These are phyloP conservation scores for Timema cristinae DNA, from an alignment of 2,888 invertebrate species.

Conservation along the genomic window DNA sequence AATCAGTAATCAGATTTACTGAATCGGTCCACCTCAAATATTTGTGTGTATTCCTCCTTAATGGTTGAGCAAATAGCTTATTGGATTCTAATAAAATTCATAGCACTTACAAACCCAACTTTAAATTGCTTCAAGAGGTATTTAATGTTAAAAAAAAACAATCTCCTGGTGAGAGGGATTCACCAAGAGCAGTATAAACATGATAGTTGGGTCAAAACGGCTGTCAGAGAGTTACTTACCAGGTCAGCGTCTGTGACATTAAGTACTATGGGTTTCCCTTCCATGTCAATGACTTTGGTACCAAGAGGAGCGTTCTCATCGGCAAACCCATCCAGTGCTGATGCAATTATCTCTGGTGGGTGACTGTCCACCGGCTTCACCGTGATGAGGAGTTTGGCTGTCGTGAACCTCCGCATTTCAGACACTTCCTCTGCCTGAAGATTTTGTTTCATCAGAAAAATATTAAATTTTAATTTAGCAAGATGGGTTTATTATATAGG, in stretches of 20 bases:
- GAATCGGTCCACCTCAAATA: too few species aligned
- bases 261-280: conserved; percentile 64
- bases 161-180: too few species aligned
- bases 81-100: too few species aligned
- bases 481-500: too few species aligned
- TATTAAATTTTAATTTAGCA: too few species aligned
- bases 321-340: conserved; percentile 70
- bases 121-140: too few species aligned
- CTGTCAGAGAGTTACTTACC: conserved; percentile 51
- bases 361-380: conserved; percentile 84
- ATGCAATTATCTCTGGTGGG: conserved; percentile 71
- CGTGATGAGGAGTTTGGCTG: conserved; percentile 74
- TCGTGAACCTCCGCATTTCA: conserved; percentile 72
- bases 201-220: not conserved
- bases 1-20: too few species aligned
- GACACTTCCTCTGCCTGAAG: conserved; percentile 76
- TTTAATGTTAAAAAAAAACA: too few species aligned
- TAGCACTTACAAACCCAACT: too few species aligned
- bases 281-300: conserved; percentile 68
- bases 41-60: too few species aligned
- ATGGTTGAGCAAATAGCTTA: too few species aligned
- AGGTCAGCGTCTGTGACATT: conserved; percentile 80
- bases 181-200: too few species aligned
- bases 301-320: conserved; percentile 83
- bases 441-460: not conserved